Percentiles rank a stretch among this genome's conserved stretches.
Evolutionary conservation across 2,797 vertebrate species (phyloP).

Genomic region (Neopelma chrysocephalum): DNA sequence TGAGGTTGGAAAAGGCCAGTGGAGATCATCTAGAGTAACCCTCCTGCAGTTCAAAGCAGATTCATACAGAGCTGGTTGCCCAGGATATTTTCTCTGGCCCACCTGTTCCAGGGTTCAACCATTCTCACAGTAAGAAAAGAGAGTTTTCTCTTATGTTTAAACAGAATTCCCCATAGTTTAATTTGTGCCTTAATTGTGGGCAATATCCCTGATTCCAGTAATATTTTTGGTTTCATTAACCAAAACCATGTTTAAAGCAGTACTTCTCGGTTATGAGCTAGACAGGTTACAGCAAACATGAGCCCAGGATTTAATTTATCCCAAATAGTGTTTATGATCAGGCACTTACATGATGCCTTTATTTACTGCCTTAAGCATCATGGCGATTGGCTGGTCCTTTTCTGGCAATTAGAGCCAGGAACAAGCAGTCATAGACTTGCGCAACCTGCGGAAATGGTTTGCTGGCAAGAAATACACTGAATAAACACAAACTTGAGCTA

Average conservation of each 20-base stretch:
- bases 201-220: background rate
- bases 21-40: background rate
- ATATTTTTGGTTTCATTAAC: background rate
- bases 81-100: background rate
- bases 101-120: background rate
- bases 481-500: background rate
- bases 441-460: background rate
- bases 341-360: background rate
- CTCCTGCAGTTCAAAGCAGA: background rate
- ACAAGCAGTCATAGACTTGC: background rate
- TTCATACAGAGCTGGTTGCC: background rate
- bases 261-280: background rate
- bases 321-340: background rate
- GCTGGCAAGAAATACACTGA: background rate
- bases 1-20: background rate
- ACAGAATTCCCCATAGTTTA: background rate
- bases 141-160: background rate
- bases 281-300: background rate
- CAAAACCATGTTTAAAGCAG: background rate
- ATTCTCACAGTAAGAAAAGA: background rate
- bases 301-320: background rate
- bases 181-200: background rate
- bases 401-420: background rate
- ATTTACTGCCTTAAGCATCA: background rate
- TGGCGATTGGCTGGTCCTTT: background rate